Evolutionary conservation across 2,113 vertebrate species (phyloP).

Genomic region (Emydocephalus ijimae): DNA sequence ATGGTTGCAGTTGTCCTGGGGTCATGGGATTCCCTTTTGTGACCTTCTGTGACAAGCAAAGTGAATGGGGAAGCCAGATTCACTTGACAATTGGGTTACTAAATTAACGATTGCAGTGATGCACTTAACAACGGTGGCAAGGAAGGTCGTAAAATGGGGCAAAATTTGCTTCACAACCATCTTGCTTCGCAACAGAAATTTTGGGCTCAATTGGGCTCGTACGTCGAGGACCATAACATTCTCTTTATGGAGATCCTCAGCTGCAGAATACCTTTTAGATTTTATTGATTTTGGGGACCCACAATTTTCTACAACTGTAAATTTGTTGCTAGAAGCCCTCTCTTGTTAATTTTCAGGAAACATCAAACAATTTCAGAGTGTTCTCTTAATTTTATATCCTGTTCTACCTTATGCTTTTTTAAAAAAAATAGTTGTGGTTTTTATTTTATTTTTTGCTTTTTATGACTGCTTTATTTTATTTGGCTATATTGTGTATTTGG

Average conservation of each 20-base stretch:
- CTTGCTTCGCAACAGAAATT: neutral
- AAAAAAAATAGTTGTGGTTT: too few relatives aligned
- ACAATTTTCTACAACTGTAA: neutral
- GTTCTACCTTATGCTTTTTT: neutral
- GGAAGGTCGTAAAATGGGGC: too few relatives aligned
- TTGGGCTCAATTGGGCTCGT: neutral
- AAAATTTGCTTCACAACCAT: neutral
- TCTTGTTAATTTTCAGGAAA: neutral
- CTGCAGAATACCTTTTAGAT: neutral
- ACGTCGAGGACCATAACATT: neutral
- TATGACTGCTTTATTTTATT: neutral
- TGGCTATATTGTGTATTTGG: neutral
- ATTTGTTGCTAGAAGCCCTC: neutral
- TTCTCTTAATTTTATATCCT: neutral
- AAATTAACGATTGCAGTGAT: neutral
- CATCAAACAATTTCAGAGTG: neutral
- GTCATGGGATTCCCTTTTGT: neutral
- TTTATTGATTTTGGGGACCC: neutral
- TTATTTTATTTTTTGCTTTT: neutral
- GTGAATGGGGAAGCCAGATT: neutral
- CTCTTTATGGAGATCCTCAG: neutral
- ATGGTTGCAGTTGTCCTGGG: neutral
- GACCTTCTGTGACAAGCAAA: neutral
- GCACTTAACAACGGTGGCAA: neutral
- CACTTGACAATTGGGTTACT: neutral